phyloP scores from a whole-genome alignment of 2,113 vertebrate species.

The Malurus alboscapulatus region DNA sequence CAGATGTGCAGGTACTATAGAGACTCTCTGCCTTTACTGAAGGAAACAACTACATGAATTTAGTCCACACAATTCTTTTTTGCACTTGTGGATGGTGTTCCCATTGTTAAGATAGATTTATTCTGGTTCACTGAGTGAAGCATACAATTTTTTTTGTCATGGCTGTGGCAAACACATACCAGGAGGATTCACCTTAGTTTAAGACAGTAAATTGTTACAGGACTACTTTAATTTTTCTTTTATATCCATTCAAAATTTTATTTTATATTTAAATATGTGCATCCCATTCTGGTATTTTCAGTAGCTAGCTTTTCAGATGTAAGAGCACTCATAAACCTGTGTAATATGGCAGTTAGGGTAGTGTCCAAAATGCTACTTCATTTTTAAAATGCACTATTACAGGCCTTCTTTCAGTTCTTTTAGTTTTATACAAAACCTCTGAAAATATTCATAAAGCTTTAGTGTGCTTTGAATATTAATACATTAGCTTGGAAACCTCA shows the following conservation, averaged over 20 bases:
- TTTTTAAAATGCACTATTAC: neutral
- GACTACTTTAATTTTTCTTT: neutral
- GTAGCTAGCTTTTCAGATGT: neutral
- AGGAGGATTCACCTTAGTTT: neutral
- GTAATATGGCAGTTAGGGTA: neutral
- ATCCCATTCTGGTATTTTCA: neutral
- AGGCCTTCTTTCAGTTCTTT: neutral
- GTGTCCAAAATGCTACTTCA: neutral
- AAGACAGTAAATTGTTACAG: neutral
- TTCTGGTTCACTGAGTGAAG: neutral
- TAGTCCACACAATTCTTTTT: neutral
- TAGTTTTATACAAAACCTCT: neutral
- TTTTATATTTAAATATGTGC: neutral
- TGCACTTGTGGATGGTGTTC: accelerated
- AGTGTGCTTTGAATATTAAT: neutral
- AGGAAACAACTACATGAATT: neutral
- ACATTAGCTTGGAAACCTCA: neutral
- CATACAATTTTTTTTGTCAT: neutral
- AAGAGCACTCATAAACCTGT: neutral
- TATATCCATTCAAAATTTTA: neutral
- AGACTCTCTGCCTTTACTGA: neutral
- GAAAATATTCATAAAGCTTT: neutral
- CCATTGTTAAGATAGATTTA: neutral
- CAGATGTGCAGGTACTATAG: neutral
- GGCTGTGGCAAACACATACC: neutral